phyloP scores from a whole-genome alignment of 2,888 invertebrate genomes.

The Diarsia brunnea region DNA sequence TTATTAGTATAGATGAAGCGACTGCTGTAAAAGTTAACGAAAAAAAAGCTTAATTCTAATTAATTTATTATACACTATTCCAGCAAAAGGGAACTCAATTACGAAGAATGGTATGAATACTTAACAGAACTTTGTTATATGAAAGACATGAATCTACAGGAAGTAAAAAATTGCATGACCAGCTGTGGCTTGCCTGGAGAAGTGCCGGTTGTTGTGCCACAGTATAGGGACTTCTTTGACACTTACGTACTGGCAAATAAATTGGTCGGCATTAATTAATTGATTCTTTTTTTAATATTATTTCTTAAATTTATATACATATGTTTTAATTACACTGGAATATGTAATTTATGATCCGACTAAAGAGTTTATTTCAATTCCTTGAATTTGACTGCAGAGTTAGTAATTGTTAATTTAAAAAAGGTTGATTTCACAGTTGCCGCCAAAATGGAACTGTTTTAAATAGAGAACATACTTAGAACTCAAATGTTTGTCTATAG shows the following conservation, averaged over 20 bases:
- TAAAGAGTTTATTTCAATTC: neutral
- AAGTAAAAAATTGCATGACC: slow-evolving; percentile 63
- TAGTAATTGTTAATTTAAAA: neutral
- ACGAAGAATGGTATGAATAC: slow-evolving; percentile 72
- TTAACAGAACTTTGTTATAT: slow-evolving; percentile 69
- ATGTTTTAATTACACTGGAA: neutral
- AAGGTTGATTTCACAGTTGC: neutral
- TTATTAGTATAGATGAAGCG: too few species aligned
- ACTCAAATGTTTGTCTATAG: neutral
- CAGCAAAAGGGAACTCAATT: slow-evolving; percentile 74
- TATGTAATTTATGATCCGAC: neutral
- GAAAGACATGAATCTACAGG: slow-evolving; percentile 66
- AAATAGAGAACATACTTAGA: neutral
- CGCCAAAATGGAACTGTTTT: neutral
- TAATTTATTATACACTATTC: slow-evolving; percentile 36
- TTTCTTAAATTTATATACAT: neutral
- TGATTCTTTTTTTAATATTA: neutral
- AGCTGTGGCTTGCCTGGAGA: slow-evolving; percentile 76
- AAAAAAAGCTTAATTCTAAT: neutral
- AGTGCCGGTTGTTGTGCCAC: slow-evolving; percentile 69
- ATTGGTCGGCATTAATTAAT: neutral
- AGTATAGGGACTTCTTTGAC: slow-evolving; percentile 74
- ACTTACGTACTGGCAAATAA: slow-evolving; percentile 71
- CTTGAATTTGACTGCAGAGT: neutral
- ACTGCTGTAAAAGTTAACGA: neutral